These are phyloP conservation scores for Alosa sapidissima DNA, from an alignment of 2,797 vertebrate genomes.

Conservation along the genomic window DNA sequence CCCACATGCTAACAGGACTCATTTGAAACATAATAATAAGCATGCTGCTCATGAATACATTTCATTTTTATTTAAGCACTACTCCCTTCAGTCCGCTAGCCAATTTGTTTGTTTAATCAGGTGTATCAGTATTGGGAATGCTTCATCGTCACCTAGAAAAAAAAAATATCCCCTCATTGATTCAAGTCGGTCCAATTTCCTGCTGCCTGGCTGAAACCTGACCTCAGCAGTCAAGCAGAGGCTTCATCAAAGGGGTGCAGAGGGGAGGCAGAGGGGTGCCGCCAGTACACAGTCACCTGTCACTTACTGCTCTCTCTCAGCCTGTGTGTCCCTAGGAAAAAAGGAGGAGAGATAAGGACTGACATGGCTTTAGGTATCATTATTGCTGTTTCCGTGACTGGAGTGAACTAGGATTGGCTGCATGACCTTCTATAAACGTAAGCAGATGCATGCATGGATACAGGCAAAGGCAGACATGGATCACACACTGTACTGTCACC, in stretches of 20 bases:
- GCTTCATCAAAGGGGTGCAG: conserved; percentile 41
- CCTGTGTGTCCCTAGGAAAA: background rate
- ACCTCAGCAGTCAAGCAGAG: conserved; percentile 39
- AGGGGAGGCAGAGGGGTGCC: conserved; percentile 21
- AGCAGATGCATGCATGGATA: background rate
- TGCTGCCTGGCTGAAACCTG: conserved; percentile 29
- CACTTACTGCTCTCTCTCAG: conserved; percentile 31
- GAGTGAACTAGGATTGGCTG: background rate
- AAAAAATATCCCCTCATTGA: conserved; percentile 21
- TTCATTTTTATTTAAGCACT: background rate
- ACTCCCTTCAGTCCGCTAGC: conserved; percentile 19
- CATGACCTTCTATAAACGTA: background rate
- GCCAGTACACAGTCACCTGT: conserved; percentile 32
- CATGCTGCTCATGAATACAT: background rate
- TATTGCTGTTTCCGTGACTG: background rate
- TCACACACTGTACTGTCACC: background rate
- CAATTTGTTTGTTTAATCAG: conserved; percentile 41
- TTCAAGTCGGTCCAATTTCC: conserved; percentile 32
- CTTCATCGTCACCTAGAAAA: conserved; percentile 20
- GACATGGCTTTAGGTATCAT: background rate
- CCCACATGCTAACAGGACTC: background rate
- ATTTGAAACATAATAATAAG: background rate
- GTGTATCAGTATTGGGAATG: conserved; percentile 34
- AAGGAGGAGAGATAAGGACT: background rate
- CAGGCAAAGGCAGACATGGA: background rate